These are phyloP conservation scores for Drosophila falleni DNA, from an alignment of 2,888 invertebrate genomes.

Conservation along the genomic window DNA sequence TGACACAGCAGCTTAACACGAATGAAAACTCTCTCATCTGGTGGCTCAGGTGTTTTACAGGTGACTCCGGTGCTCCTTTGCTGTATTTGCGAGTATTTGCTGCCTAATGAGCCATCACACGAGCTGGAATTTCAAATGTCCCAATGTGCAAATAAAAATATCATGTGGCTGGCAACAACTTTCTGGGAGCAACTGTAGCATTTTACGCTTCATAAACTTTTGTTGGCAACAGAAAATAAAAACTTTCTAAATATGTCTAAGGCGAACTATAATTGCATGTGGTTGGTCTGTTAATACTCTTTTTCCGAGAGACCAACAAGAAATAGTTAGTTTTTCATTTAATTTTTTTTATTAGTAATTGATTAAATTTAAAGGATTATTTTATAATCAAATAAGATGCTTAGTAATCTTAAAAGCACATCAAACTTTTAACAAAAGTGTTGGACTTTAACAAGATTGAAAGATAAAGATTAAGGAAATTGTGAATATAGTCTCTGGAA, in stretches of 20 bases:
- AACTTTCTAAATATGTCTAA: not conserved
- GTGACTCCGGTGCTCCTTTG: not conserved
- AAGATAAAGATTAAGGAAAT: too few relatives aligned
- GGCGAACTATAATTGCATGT: not conserved
- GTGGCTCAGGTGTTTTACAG: conserved; percentile 8
- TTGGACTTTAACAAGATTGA: too few relatives aligned
- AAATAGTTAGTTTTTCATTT: not conserved
- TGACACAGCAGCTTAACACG: conserved; percentile 81
- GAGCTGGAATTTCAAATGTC: conserved; percentile 68
- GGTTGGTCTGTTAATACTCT: not conserved
- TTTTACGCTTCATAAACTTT: conserved; percentile 73
- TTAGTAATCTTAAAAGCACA: too few relatives aligned
- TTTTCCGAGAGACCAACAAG: not conserved
- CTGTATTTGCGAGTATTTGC: conserved; percentile 33
- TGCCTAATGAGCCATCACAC: conserved; percentile 74
- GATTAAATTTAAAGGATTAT: not conserved
- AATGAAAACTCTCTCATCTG: conserved; percentile 16
- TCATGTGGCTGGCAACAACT: conserved; percentile 45
- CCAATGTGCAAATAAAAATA: conserved; percentile 74
- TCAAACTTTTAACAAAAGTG: too few relatives aligned
- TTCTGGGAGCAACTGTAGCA: conserved; percentile 47
- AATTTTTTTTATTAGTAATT: too few relatives aligned
- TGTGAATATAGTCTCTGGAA: too few relatives aligned
- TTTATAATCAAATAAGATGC: too few relatives aligned
- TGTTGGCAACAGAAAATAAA: conserved; percentile 7